Base-by-base conservation (phyloP, 2,797 vertebrate species). In the Prionace glauca region DNA sequence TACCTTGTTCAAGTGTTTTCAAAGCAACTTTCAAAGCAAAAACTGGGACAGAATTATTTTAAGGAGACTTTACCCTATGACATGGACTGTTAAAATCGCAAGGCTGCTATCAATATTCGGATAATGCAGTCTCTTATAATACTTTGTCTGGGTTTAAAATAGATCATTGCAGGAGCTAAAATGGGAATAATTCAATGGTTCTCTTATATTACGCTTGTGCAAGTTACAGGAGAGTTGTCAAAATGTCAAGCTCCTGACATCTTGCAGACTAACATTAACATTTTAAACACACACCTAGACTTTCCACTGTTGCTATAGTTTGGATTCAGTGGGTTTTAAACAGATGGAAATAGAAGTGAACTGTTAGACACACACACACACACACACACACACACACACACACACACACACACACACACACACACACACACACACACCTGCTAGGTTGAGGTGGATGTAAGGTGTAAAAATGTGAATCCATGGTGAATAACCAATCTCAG, bases 171-270 rank as follows among this genome's bases (percentile, higher is more conserved):
- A 41, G 65, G 26, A 92, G n/a, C 45, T 41, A 92, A 67, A 41
- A 22, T 36, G n/a, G n/a, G 90, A 69, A 67, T 41, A 41, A n/a
- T 69, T 69, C 62, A 92, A 92, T 92, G 65, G 90, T 18, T 69
- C 90, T 92, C 69, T 92, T 92, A 92, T 92, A 92, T 36, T 92
- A 24, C 24, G 7, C 90, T 92, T 16, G n/a, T 41, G 69, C 90
- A 92, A 24, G 90, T 92, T 69, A 67, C 90, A 92, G 90, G 62
- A 67, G 60, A 8, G 90, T 67, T 92, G 90, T 92, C 90, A 92
- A 92, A 92, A 22, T 92, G n/a, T 92, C 90, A 92, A n/a, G 18
- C 62, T 92, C 60, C 67, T 92, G 90, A 92, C n/a, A 92, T 67
- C 90, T 67, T 92, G 62, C 90, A 92, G 90, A 92, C 62, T 67